phyloP scores from a whole-genome alignment of 1,140 invertebrate species.

The Armadillidium nasatum region DNA sequence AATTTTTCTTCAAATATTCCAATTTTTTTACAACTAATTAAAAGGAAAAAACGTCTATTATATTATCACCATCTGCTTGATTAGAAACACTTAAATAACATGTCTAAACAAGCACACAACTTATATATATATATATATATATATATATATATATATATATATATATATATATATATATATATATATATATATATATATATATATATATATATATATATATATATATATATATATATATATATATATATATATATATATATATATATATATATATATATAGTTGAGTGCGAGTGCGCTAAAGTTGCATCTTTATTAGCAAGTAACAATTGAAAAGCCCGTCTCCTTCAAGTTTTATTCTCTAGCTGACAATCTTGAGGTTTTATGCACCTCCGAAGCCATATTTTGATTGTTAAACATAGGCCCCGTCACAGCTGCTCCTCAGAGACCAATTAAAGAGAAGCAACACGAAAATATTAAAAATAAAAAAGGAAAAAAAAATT shows the following conservation, averaged over 20 bases:
- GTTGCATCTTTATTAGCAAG: neutral
- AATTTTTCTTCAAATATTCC: too few relatives aligned
- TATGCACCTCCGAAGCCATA: neutral
- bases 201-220: neutral
- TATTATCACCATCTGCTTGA: too few relatives aligned
- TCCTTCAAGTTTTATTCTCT: neutral
- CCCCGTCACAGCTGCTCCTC: neutral
- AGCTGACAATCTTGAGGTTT: neutral
- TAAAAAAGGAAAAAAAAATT: too few relatives aligned
- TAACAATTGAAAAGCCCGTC: neutral
- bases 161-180: neutral
- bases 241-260: neutral
- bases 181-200: neutral
- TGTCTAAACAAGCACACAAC: neutral
- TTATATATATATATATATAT: neutral
- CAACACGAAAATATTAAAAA: too few relatives aligned
- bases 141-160: neutral
- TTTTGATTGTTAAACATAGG: neutral
- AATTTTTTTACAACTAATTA: too few relatives aligned
- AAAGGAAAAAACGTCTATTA: too few relatives aligned
- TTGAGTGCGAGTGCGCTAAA: neutral
- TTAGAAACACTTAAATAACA: too few relatives aligned
- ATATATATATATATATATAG: too few relatives aligned
- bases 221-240: slow-evolving; percentile 6
- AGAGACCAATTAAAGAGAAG: neutral